Conservation (phyloP, 2,113 vertebrate genomes). For the Hemiscyllium ocellatum region DNA sequence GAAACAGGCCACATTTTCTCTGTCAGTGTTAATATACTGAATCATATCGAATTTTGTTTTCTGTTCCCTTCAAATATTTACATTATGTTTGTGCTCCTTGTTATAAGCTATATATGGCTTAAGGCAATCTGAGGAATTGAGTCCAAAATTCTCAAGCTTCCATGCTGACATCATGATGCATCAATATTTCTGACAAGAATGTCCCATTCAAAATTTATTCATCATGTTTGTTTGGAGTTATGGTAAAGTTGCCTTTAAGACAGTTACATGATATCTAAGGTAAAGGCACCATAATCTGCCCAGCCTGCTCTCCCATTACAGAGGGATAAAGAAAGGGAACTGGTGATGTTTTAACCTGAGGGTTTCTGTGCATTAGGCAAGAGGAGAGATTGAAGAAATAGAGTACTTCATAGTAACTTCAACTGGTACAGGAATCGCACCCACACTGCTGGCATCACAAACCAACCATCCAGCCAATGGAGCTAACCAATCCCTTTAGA, state of each 20-base stretch:
- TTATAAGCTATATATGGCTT: not conserved
- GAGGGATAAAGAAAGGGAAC: no score
- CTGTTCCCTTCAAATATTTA: not conserved
- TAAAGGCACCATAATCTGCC: no score
- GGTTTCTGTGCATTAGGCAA: no score
- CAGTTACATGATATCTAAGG: no score
- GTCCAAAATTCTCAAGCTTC: not conserved
- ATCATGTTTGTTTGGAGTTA: not conserved
- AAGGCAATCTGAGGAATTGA: not conserved
- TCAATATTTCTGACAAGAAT: not conserved
- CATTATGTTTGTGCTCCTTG: not conserved
- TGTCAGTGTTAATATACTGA: not conserved
- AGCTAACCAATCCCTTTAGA: no score
- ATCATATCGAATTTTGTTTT: not conserved
- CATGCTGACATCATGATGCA: not conserved
- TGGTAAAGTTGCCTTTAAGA: not conserved
- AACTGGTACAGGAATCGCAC: no score
- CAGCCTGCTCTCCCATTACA: no score
- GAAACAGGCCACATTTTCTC: not conserved
- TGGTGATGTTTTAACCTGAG: no score
- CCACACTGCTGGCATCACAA: no score
- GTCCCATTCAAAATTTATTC: not conserved
- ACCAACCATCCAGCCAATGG: no score
- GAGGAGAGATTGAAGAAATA: no score
- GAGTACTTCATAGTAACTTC: no score